Evolutionary conservation across 2,888 invertebrate species (phyloP), one percentile per base, ranked within the genome.

Genomic region (Ommatoiulus sabulosus): DNA sequence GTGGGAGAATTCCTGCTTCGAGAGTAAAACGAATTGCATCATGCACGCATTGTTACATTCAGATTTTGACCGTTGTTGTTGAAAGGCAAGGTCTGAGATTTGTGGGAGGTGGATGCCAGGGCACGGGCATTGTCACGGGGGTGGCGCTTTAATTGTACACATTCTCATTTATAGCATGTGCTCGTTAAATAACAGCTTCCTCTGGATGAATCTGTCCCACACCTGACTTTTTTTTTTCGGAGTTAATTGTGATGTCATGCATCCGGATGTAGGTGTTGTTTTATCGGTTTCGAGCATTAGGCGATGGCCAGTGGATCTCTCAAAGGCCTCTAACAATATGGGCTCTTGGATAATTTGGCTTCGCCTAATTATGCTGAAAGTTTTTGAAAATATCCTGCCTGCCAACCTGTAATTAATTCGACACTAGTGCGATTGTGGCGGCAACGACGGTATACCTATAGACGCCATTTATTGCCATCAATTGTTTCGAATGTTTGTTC

Each of bases 251-350:
- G 80, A 80, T 80, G 80, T 80, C 80, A 80, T 80, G 80, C 80
- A 80, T 80, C 80, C 80, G 80, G 80, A 80, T 24, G 80, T 80
- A 80, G 80, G 80, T 80, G 80, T 80, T 80, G 80, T 80, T 80
- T n/a, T 80, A 80, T 80, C 80, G 80, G 80, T 35, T 80, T 80
- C 80, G 80, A 20, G 12, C 80, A 80, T 80, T 35, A 80, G 80
- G 80, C 7, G 24, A 80, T 80, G 80, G 80, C 80, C 80, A 35
- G 80, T 35, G 80, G 20, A 80, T 35, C 80, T 35, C 80, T 12
- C 24, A 80, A 80, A 80, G 80, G 80, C 35, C 80, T 80, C 80
- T 52, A 80, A 80, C 80, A 80, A 80, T 80, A 80, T 80, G 80
- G 80, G 80, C 80, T 80, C 24, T 80, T 80, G 80, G 80, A 80